Percentiles rank a stretch among this genome's conserved stretches.
Evolutionary conservation across 2,888 invertebrate genomes (phyloP).

Genomic region (Lithophane semibrunnea): DNA sequence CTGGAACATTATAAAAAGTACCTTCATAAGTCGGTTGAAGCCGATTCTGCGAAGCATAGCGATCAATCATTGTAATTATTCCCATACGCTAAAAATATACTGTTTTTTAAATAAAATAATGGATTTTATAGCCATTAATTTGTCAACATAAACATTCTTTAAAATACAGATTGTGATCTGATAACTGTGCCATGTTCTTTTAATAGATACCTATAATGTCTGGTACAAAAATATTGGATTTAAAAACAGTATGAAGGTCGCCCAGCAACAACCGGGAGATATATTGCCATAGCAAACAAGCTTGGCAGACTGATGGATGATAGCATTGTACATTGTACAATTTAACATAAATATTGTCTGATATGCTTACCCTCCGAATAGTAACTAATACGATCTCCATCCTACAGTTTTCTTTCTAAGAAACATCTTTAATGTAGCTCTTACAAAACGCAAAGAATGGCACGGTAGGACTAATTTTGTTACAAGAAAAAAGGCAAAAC

Average conservation of each 20-base stretch:
- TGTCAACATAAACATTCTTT: constrained; percentile 1
- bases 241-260: constrained; percentile 37
- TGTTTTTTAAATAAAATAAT: constrained; percentile 5
- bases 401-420: neutral
- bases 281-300: constrained; percentile 3
- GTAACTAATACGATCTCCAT: neutral
- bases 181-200: neutral
- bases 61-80: constrained; percentile 37
- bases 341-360: neutral
- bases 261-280: neutral
- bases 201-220: neutral
- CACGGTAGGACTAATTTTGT: neutral
- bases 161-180: neutral
- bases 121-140: neutral
- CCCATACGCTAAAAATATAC: neutral
- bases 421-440: neutral
- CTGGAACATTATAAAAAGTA: constrained; percentile 12
- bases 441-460: neutral
- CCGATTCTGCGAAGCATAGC: constrained; percentile 16
- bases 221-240: neutral
- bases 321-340: neutral
- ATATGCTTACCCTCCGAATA: neutral
- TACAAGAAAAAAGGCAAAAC: neutral
- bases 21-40: neutral
- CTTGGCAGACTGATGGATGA: constrained; percentile 18